phyloP scores from a whole-genome alignment of 2,888 invertebrate genomes.

The Stomorhina lunata region DNA sequence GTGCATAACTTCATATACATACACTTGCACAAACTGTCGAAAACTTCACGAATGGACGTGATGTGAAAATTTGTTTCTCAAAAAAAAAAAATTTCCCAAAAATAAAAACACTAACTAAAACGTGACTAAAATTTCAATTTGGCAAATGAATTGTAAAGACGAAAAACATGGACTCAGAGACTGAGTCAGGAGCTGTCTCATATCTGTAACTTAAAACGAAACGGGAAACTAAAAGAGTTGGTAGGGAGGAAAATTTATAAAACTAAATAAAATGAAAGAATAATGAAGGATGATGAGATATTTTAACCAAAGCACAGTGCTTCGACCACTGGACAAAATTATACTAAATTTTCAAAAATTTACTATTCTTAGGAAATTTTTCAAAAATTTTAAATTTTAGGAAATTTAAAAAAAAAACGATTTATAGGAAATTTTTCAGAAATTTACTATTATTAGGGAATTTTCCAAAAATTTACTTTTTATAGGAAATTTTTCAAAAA shows the following conservation, averaged over 20 bases:
- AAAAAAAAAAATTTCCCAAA: slow-evolving; percentile 30
- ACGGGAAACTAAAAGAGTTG: too few relatives aligned
- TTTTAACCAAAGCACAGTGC: too few relatives aligned
- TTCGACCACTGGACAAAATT: too few relatives aligned
- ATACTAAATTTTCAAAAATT: too few relatives aligned
- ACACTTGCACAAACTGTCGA: slow-evolving; percentile 52
- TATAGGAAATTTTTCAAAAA: too few relatives aligned
- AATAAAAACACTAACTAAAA: slow-evolving; percentile 73
- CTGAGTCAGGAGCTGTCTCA: not conserved
- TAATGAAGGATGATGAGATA: slow-evolving; percentile 39
- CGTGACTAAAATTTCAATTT: slow-evolving; percentile 75
- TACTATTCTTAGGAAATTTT: too few relatives aligned
- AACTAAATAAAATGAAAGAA: slow-evolving; percentile 29
- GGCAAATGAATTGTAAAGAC: slow-evolving; percentile 61
- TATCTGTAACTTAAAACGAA: not conserved
- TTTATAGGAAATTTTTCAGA: too few relatives aligned
- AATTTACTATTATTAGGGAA: too few relatives aligned
- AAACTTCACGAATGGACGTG: slow-evolving; percentile 75
- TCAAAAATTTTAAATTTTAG: too few relatives aligned
- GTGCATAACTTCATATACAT: not conserved
- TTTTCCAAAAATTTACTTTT: too few relatives aligned
- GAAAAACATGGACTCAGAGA: slow-evolving; percentile 33
- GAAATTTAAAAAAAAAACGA: too few relatives aligned
- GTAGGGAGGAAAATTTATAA: slow-evolving; percentile 9
- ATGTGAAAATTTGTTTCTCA: slow-evolving; percentile 77